Base-by-base conservation (phyloP, 2,888 invertebrate species). In the Camptogramma bilineatum region DNA sequence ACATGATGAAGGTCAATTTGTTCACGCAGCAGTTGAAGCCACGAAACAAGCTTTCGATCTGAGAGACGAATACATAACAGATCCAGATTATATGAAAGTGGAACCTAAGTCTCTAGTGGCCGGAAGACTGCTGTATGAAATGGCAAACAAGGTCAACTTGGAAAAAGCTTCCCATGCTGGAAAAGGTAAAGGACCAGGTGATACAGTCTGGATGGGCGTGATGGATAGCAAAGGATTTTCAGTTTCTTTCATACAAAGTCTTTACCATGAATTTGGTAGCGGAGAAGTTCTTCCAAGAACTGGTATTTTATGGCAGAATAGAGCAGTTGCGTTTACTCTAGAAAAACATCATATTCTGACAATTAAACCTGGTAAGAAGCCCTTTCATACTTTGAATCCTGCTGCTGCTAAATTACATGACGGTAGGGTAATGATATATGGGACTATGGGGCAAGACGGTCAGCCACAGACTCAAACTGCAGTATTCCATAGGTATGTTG, bases 141-240 rank as follows among this genome's bases (percentile, higher is more conserved):
- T 90, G 82, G 81, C 86, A 4, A 76, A 77, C 57, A 76, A 81
- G 47, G 79, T 92, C 47, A 76, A 83, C 68, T 70, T 80, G 1
- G 73, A 85, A 63, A 59, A 72, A 60, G 80, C 83, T 28, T 80
- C 82, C 52, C 51, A 62, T 3, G 59, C 60, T 39, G 83, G 77
- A 31, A 73, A 78, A 50, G 84, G 83, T 0, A 84, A 82, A 71
- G 88, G 87, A 1, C 77, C 85, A 2, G 91, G 90, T 7, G 92
- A 91, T 63, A 92, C 92, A 13, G 74, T 92, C 60, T 92, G 92
- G 92, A 81, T 92, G 82, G 92, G 91, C 10, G 82, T 83, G 9
- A 91, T 91, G 90, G 92, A 92, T 67, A 81, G 68, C 51, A 88
- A 84, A 75, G 92, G 92, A 0, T 92, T 85, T 75, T 90, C 90